Percentiles rank a stretch among this genome's conserved stretches.
These are phyloP conservation scores for Andrena praecox DNA, from an alignment of 2,888 invertebrate species.

Conservation along the genomic window DNA sequence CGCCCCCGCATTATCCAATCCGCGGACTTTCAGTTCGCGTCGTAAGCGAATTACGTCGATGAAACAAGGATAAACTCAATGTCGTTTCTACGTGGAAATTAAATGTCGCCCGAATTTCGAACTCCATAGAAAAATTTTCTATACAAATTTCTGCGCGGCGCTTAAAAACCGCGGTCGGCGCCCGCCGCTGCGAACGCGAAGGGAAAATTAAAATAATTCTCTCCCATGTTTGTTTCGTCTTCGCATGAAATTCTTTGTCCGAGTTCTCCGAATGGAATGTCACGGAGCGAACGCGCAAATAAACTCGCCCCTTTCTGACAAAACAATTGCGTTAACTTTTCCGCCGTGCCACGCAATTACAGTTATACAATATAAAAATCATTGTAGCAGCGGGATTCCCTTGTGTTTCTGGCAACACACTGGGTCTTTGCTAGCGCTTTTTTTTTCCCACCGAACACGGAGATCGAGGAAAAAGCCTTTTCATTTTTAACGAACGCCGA, in stretches of 20 bases:
- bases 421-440: slow-evolving; percentile 1
- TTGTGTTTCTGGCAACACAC: neutral
- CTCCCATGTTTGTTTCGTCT: slow-evolving; percentile 3
- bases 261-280: slow-evolving; percentile 3
- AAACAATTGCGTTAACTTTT: slow-evolving; percentile 14
- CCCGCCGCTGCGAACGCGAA: neutral
- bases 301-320: slow-evolving; percentile 12
- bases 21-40: neutral
- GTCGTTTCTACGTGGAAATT: neutral
- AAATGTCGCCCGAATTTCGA: neutral
- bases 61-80: neutral
- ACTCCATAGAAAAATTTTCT: neutral
- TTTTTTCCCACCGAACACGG: neutral
- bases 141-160: neutral
- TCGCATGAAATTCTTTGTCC: neutral
- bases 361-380: slow-evolving; percentile 22
- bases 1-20: neutral
- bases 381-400: neutral
- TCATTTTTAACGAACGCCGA: neutral
- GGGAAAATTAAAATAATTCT: neutral
- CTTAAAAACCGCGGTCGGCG: neutral
- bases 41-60: neutral
- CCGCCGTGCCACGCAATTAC: slow-evolving; percentile 6
- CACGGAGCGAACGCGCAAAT: slow-evolving; percentile 26
- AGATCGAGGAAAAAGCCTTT: neutral